Base-by-base conservation (phyloP, 2,888 invertebrate genomes). In the Drymonia ruficornis region DNA sequence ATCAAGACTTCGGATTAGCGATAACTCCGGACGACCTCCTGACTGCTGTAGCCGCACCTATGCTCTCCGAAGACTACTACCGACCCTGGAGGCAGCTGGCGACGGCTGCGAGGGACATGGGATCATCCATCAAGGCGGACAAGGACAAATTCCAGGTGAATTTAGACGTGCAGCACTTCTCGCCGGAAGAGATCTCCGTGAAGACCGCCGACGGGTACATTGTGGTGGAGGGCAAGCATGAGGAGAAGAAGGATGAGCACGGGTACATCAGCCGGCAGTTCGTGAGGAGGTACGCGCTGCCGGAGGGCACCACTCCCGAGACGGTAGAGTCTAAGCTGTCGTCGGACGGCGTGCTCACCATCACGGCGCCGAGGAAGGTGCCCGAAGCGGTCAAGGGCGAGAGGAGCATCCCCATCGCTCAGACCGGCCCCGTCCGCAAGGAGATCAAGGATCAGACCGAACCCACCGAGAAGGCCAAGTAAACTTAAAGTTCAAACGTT, bases 161-260 rank as follows among this genome's bases (percentile, higher is more conserved):
- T 67, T 81, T 96, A 70, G 96, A 96, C 75, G 96, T 96, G 7
- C 94, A 95, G 61, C 95, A 96, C 62, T 97, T 96, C 74, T 84
- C 93, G 4, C 96, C 96, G 0, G 94, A 95, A 45, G 96, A 97
- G 77, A 94, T 97, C 48, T 91, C 93, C 0, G 96, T 97, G 0
- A 96, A 96, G 81, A 96, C 95, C 0, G 93, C 94, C 0, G 96
- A 96, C 51, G 94, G 95, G 52, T 93, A 86, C 50, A 92, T 97
- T n/a, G 92, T 96, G 3, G 93, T 96, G 19, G 95, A 96, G 79
- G 96, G 95, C 0, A 96, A 95, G 74, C 96, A 97, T 70, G 95
- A 96, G 67, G 96, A 96, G 76, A 95, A 95, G 70, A 93, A 94
- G 59, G 96, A 96, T 65, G 94, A 95, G 28, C 95, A 96, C 70